Conservation (phyloP, 2,888 invertebrate genomes). For the Argynnis bischoffii region DNA sequence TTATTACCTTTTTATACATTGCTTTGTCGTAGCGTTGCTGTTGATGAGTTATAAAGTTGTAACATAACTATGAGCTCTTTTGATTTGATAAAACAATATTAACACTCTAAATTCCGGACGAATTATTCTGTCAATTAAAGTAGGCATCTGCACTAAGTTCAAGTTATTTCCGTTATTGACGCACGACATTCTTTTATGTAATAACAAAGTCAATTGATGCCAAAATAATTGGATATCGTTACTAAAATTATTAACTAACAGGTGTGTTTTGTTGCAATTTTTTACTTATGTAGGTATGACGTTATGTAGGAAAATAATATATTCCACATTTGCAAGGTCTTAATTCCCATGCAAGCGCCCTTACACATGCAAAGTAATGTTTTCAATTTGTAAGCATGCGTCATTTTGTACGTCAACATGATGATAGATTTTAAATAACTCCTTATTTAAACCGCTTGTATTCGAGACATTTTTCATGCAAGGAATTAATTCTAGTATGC, state of each 20-base stretch:
- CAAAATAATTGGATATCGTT: conserved; percentile 26
- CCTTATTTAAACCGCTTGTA: neutral
- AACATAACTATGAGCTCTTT: no score
- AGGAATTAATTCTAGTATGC: neutral
- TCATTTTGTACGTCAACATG: conserved; percentile 35
- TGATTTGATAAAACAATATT: no score
- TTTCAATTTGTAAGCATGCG: conserved; percentile 37
- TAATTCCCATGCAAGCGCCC: conserved; percentile 10
- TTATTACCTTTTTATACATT: no score
- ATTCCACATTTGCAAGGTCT: neutral
- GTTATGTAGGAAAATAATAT: neutral
- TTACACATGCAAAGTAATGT: conserved; percentile 23
- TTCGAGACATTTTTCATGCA: neutral
- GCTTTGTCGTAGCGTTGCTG: no score
- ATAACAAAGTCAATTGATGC: conserved; percentile 28
- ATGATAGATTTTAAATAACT: conserved; percentile 21
- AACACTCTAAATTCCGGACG: no score
- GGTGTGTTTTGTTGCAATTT: neutral
- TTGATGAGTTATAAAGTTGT: no score
- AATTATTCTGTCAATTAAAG: neutral
- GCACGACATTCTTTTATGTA: conserved; percentile 26
- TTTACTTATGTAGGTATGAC: neutral
- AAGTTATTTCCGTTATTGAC: conserved; percentile 23
- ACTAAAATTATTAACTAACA: conserved; percentile 26
- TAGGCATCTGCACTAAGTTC: conserved; percentile 17